phyloP scores from a whole-genome alignment of 2,113 vertebrate genomes.

The Glaucomys volans region DNA sequence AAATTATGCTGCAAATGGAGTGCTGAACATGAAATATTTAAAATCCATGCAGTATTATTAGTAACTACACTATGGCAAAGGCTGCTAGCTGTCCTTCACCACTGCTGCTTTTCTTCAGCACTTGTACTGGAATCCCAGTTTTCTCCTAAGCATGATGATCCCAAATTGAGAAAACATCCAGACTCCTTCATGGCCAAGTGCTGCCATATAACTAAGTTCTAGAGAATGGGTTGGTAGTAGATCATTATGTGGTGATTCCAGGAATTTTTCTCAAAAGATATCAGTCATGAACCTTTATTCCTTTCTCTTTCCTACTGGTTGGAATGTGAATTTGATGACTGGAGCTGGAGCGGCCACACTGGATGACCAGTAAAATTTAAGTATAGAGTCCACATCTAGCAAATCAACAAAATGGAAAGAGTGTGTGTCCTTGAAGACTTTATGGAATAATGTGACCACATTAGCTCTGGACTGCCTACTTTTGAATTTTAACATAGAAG shows the following conservation, averaged over 20 bases:
- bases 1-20: not conserved
- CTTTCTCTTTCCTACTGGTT: not conserved
- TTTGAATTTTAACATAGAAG: constrained; percentile 3
- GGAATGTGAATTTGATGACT: not conserved
- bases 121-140: not conserved
- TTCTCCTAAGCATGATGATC: not conserved
- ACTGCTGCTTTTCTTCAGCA: not conserved
- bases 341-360: not conserved
- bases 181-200: not conserved
- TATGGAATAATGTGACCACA: not conserved
- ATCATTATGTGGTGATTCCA: not conserved
- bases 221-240: not conserved
- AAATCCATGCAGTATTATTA: not conserved
- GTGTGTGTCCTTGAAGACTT: not conserved
- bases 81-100: not conserved
- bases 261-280: not conserved
- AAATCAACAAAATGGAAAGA: not conserved
- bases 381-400: not conserved
- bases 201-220: not conserved
- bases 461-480: not conserved
- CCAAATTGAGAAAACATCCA: not conserved
- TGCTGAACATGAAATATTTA: not conserved
- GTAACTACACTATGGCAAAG: not conserved
- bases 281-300: not conserved
- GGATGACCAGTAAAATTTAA: not conserved